These are phyloP conservation scores for Cyphomyrus discorhynchus DNA, from an alignment of 2,113 vertebrate genomes.

Conservation along the genomic window DNA sequence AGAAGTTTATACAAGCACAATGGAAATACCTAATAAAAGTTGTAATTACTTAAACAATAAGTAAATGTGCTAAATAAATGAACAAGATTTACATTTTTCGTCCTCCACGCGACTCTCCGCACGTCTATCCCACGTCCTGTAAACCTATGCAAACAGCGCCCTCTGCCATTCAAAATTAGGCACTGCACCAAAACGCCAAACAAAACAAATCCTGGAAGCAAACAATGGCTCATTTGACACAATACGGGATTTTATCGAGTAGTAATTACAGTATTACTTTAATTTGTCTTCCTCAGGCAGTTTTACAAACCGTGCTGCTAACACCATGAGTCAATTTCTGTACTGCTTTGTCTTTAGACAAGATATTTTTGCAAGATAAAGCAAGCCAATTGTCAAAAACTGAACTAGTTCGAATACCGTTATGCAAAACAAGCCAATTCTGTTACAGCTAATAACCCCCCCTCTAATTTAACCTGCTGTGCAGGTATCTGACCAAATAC, in stretches of 20 bases:
- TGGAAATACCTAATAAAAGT: background rate
- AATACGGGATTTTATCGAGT: background rate
- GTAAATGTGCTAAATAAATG: background rate
- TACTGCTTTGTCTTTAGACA: background rate
- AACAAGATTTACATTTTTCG: background rate
- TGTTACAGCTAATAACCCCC: background rate
- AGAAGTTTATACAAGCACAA: background rate
- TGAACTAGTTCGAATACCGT: background rate
- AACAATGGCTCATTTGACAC: background rate
- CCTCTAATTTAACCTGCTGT: background rate
- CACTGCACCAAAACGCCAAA: no score
- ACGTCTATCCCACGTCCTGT: background rate
- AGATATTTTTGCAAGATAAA: background rate
- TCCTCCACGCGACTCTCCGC: background rate
- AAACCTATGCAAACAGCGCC: constrained; percentile 23
- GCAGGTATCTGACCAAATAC: background rate
- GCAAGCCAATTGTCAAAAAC: background rate
- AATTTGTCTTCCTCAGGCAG: background rate
- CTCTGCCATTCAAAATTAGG: constrained; percentile 23
- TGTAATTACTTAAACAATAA: background rate
- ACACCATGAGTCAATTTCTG: background rate
- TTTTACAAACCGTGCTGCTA: background rate
- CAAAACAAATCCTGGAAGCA: background rate
- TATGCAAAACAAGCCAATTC: background rate
- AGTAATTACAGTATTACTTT: background rate